phyloP scores from a whole-genome alignment of 2,888 invertebrate genomes.

The Geotrupes spiniger region DNA sequence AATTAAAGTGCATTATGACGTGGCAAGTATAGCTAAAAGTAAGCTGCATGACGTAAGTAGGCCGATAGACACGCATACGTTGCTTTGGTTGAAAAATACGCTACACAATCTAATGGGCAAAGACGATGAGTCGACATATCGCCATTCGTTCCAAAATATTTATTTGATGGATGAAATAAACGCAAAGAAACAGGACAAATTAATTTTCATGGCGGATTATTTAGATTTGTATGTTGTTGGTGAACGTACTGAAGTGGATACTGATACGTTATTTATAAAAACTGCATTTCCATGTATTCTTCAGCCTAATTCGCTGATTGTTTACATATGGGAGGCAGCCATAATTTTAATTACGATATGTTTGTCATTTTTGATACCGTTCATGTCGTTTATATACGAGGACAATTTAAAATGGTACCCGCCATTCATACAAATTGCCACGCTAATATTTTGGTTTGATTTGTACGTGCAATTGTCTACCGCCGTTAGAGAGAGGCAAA shows the following conservation, averaged over 20 bases:
- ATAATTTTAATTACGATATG: slow-evolving; percentile 20
- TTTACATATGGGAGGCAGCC: slow-evolving; percentile 28
- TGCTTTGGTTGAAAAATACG: slow-evolving; percentile 21
- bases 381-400: slow-evolving; percentile 9
- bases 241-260: slow-evolving; percentile 30
- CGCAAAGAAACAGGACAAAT: slow-evolving; percentile 9
- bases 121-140: slow-evolving; percentile 17
- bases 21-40: slow-evolving; percentile 12
- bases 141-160: slow-evolving; percentile 22
- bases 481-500: slow-evolving; percentile 26
- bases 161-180: slow-evolving; percentile 16
- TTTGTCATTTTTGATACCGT: slow-evolving; percentile 15
- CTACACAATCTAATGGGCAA: slow-evolving; percentile 19
- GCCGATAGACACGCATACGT: slow-evolving; percentile 12
- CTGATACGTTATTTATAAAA: slow-evolving; percentile 31
- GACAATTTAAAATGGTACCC: slow-evolving; percentile 14
- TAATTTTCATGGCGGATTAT: slow-evolving; percentile 26
- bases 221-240: slow-evolving; percentile 30
- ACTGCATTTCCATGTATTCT: slow-evolving; percentile 31
- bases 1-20: slow-evolving; percentile 1
- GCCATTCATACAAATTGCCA: slow-evolving; percentile 10
- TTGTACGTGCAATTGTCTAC: slow-evolving; percentile 32
- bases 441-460: slow-evolving; percentile 27
- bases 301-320: slow-evolving; percentile 32
- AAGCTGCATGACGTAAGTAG: neutral